Evolutionary conservation across 2,797 vertebrate genomes (phyloP), one percentile per base, ranked within the genome.

Genomic region (Heliangelus exortis): DNA sequence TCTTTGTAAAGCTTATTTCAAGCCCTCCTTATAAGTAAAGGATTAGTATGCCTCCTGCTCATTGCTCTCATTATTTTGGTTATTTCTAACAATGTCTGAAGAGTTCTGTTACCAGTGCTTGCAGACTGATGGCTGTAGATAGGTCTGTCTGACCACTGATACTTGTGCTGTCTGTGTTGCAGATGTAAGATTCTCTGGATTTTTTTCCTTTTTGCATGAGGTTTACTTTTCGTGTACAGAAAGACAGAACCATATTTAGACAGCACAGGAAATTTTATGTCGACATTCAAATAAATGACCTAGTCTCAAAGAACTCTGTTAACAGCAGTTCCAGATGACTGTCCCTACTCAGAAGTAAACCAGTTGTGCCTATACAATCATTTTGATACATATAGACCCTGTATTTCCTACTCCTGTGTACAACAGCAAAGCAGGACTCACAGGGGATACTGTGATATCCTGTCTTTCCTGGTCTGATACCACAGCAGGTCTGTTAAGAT

Each of bases 1-100:
- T 50, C 72, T 94, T 84, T 88, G 45, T 57, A 76, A 85, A 67
- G 19, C 85, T 95, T 95, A 90, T 61, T 97, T 96, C 96, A 96
- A 97, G 90, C 50, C 73, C 31, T 76, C 74, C 93, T 74, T 88
- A 65, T 82, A 79, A 86, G 92, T 93, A 82, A 80, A 86, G 63
- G 25, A 53, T 78, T 91, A 81, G 50, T 79, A 31, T 89, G 50
- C 78, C 67, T 94, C 34, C 48, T 0, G 63, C 48, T 93, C 34
- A 7, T 85, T 84, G 90, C 90, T 95, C 95, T 93, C 66, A 57
- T 91, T 94, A 87, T 92, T 93, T 93, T 91, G 59, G 89, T 90
- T 97, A 91, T 94, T 93, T 91, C 87, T 94, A 94, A 95, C 87
- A 74, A 18, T 63, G 79, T 61, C 87, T 90, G 21, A 84, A 57